Conservation (phyloP, 2,888 invertebrate species). For the Cistogaster globosa region DNA sequence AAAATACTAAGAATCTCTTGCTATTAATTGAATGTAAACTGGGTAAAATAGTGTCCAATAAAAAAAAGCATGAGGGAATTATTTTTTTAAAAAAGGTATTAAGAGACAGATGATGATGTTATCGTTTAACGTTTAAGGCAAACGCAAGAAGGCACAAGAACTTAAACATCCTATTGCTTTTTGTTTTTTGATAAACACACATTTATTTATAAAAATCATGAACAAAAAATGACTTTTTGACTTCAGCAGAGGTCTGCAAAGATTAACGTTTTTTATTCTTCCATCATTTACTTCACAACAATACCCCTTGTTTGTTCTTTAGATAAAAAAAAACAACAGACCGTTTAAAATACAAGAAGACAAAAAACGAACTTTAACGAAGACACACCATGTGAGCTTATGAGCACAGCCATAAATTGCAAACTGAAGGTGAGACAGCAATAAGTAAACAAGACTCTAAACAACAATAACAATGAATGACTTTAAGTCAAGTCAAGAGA, state of each 20-base stretch:
- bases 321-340: background rate
- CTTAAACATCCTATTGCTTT: slow-evolving; percentile 18
- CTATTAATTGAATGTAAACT: slow-evolving; percentile 50
- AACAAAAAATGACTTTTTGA: slow-evolving; percentile 65
- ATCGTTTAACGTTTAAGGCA: slow-evolving; percentile 51
- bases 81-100: slow-evolving; percentile 6
- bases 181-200: background rate
- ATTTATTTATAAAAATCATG: slow-evolving; percentile 30
- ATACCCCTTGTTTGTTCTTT: slow-evolving; percentile 56
- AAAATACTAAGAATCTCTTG: slow-evolving; percentile 40
- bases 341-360: background rate
- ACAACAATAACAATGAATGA: slow-evolving; percentile 22
- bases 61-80: slow-evolving; percentile 41
- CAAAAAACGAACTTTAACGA: slow-evolving; percentile 31
- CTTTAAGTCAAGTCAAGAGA: slow-evolving; percentile 41
- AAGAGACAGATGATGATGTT: slow-evolving; percentile 63
- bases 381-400: slow-evolving; percentile 56
- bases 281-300: slow-evolving; percentile 30
- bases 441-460: slow-evolving; percentile 45
- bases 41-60: background rate
- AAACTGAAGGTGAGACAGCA: slow-evolving; percentile 68
- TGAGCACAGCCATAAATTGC: slow-evolving; percentile 15
- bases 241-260: slow-evolving; percentile 65
- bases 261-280: slow-evolving; percentile 49
- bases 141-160: slow-evolving; percentile 28